A percentile compares a stretch with the other conserved stretches of the same genome.
These are phyloP conservation scores for Venturia canescens DNA, from an alignment of 1,140 invertebrate species.

Conservation along the genomic window DNA sequence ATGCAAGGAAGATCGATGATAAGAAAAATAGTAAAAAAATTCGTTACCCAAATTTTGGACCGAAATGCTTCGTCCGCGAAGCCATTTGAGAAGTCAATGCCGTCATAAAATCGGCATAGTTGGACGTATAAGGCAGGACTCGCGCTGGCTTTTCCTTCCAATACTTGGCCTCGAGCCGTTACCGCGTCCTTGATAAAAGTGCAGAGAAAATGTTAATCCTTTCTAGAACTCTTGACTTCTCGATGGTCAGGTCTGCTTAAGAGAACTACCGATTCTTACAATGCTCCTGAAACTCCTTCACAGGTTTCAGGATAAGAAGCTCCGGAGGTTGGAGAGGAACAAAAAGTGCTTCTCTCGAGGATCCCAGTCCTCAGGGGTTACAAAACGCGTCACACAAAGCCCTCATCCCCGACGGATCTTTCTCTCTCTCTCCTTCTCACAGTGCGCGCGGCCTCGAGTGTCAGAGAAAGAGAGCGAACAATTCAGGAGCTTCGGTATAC, in stretches of 20 bases:
- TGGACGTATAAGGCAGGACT: too few species aligned
- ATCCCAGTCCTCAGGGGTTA: conserved; percentile 37
- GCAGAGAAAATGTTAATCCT: conserved; percentile 34
- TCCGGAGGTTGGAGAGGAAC: conserved; percentile 14
- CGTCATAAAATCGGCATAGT: too few species aligned
- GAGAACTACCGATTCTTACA: not conserved
- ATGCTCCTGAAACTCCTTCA: conserved; percentile 18
- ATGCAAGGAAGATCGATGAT: too few species aligned
- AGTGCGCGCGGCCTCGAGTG: not conserved
- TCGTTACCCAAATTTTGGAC: too few species aligned
- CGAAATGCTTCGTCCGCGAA: too few species aligned
- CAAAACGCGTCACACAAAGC: conserved; percentile 55
- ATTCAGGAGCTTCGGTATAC: conserved; percentile 20
- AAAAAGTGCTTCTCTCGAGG: conserved; percentile 46
- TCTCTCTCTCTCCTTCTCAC: conserved; percentile 26
- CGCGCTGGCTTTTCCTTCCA: too few species aligned
- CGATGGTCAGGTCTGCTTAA: conserved; percentile 41
- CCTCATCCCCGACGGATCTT: conserved; percentile 60
- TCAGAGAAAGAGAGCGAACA: not conserved
- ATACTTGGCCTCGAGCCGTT: too few species aligned
- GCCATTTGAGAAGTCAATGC: too few species aligned
- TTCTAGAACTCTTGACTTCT: conserved; percentile 33
- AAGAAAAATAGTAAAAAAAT: too few species aligned
- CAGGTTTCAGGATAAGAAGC: conserved; percentile 46
- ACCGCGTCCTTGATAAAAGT: too few species aligned